Percentiles rank a stretch among this genome's conserved stretches.
phyloP scores from a whole-genome alignment of 23 tunicate species.

The Corella eumyota region DNA sequence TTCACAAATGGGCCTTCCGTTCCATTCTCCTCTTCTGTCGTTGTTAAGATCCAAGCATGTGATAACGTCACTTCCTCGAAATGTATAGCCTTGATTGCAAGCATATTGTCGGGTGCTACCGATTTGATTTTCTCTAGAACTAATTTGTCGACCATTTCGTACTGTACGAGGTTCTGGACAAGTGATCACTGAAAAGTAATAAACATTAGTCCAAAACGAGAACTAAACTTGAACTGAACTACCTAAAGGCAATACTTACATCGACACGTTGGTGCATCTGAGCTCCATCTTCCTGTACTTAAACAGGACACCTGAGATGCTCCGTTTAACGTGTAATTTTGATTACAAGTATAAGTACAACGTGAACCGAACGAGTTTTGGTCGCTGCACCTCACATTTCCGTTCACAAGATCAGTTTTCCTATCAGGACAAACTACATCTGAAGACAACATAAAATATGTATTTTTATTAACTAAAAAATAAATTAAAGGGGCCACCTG shows the following conservation, averaged over 20 bases:
- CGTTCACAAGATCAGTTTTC: constrained; percentile 6
- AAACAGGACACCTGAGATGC: constrained; percentile 11
- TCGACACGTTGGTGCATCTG: too few species aligned
- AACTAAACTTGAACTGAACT: too few species aligned
- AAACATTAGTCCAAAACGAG: too few species aligned
- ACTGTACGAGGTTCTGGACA: constrained; percentile 16
- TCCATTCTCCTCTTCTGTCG: constrained; percentile 34
- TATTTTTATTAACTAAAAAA: too few species aligned
- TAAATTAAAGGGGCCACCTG: too few species aligned
- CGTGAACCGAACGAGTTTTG: constrained; percentile 14
- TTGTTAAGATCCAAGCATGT: constrained; percentile 14
- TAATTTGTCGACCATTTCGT: constrained; percentile 21
- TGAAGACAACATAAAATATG: too few species aligned
- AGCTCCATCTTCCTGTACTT: constrained; percentile 23
- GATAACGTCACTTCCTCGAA: constrained; percentile 10
- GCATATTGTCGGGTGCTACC: constrained; percentile 3
- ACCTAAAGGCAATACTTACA: too few species aligned
- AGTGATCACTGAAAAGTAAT: constrained; percentile 28
- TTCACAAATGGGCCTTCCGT: too few species aligned
- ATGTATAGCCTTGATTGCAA: constrained; percentile 24
- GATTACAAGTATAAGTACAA: constrained; percentile 28
- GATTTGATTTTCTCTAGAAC: background rate
- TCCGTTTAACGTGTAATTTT: constrained; percentile 23
- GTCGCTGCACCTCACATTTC: constrained; percentile 31
- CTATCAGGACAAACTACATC: constrained; percentile 2